phyloP scores from a whole-genome alignment of 2,113 vertebrate genomes.

The Notiomystis cincta region DNA sequence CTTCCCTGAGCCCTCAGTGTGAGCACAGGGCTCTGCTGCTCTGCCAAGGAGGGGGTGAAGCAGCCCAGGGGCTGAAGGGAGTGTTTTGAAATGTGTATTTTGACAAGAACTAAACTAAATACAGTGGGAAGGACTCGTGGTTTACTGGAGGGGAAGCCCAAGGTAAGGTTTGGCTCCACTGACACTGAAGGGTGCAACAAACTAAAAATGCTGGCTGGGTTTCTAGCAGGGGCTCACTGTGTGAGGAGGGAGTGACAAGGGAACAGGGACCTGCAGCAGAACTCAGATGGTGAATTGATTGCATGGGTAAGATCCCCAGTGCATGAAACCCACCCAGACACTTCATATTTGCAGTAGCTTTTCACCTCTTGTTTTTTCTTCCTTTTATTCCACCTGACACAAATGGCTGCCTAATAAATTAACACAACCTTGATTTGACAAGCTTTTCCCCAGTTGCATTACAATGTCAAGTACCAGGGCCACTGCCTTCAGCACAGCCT shows the following conservation, averaged over 20 bases:
- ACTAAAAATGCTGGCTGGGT: background rate
- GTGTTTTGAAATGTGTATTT: background rate
- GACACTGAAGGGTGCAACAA: background rate
- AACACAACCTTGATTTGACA: conserved; percentile 50
- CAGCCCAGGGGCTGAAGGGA: background rate
- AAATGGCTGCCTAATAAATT: conserved; percentile 39
- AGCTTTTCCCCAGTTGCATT: background rate
- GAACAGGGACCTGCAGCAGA: background rate
- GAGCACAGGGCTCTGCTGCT: background rate
- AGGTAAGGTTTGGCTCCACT: background rate
- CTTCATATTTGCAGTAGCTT: background rate
- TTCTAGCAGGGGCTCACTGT: background rate
- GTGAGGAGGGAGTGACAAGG: background rate
- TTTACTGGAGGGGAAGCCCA: background rate
- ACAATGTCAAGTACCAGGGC: conserved; percentile 29
- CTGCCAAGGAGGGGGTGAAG: background rate
- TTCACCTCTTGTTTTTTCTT: background rate
- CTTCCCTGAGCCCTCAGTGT: too few species aligned
- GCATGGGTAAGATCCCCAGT: background rate
- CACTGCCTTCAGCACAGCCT: conserved; percentile 9
- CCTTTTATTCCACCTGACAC: background rate
- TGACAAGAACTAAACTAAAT: background rate
- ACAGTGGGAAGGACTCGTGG: background rate
- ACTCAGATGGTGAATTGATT: background rate
- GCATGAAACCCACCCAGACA: background rate